Conservation (phyloP, 1,140 invertebrate genomes). For the Drosophila miranda region DNA sequence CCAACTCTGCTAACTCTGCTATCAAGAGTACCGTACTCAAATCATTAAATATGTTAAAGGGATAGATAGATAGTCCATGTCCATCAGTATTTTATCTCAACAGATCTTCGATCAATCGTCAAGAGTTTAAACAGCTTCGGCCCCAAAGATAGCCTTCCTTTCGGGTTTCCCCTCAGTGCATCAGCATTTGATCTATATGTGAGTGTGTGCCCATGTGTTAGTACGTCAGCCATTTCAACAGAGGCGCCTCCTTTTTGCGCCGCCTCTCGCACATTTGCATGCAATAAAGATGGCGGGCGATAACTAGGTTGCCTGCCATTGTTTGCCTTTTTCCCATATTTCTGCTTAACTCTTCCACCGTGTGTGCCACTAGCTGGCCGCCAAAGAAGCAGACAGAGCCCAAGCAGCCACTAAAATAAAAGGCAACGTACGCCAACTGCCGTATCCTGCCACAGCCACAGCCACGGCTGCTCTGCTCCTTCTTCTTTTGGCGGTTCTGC, state of each 20-base stretch:
- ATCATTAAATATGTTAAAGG: too few relatives aligned
- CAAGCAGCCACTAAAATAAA: slow-evolving; percentile 73
- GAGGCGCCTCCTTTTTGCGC: slow-evolving; percentile 63
- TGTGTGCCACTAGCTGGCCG: slow-evolving; percentile 54
- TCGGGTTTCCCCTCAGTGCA: too few relatives aligned
- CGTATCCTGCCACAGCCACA: slow-evolving; percentile 62
- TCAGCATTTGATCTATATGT: background rate
- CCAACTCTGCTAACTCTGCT: too few relatives aligned
- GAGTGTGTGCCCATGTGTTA: slow-evolving; percentile 38
- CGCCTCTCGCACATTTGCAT: slow-evolving; percentile 78
- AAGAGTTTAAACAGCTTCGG: too few relatives aligned
- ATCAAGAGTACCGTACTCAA: too few relatives aligned
- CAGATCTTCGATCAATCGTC: too few relatives aligned
- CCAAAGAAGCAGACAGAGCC: slow-evolving; percentile 46
- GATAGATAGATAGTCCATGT: too few relatives aligned
- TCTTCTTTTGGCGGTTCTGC: slow-evolving; percentile 1
- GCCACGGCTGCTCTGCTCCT: slow-evolving; percentile 26
- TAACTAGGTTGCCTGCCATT: slow-evolving; percentile 78
- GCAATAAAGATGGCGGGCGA: slow-evolving; percentile 79
- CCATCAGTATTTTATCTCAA: too few relatives aligned
- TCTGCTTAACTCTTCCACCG: slow-evolving; percentile 23
- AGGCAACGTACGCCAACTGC: slow-evolving; percentile 70
- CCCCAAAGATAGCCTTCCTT: too few relatives aligned
- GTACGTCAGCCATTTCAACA: slow-evolving; percentile 70
- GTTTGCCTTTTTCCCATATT: slow-evolving; percentile 75